A percentile compares a stretch with the other conserved stretches of the same genome.
Conservation (phyloP, 1,140 invertebrate genomes). For the Nymphalis io region DNA sequence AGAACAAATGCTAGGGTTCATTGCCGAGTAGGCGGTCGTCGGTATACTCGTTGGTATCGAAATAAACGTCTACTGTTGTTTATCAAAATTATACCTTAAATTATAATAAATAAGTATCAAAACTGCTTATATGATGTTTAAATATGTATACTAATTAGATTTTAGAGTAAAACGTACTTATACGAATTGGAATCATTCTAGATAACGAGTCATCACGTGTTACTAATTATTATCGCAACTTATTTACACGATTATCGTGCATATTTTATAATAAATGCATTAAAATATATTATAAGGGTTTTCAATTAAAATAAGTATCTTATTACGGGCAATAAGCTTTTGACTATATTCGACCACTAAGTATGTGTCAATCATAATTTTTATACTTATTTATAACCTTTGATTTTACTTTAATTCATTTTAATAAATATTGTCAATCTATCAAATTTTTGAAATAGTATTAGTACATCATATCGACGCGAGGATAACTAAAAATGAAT, state of each 20-base stretch:
- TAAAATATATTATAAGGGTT: no score
- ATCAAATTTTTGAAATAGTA: no score
- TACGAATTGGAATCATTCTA: conserved; percentile 24
- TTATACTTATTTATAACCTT: no score
- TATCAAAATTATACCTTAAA: conserved; percentile 12
- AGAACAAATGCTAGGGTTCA: conserved; percentile 72
- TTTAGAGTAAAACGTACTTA: not conserved
- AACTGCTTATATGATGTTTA: not conserved
- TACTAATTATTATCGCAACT: conserved; percentile 38
- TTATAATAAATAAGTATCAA: conserved; percentile 6
- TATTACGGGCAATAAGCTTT: no score
- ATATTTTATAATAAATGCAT: conserved; percentile 14
- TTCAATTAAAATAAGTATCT: no score
- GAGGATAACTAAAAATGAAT: no score
- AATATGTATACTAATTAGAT: conserved; percentile 2
- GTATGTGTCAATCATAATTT: no score
- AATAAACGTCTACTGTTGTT: conserved; percentile 4
- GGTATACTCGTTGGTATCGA: conserved; percentile 44
- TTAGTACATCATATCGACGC: no score
- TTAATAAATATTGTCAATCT: not conserved
- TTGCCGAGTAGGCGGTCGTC: conserved; percentile 62
- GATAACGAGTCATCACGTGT: conserved; percentile 42
- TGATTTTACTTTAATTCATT: no score
- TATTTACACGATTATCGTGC: conserved; percentile 32
- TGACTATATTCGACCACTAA: no score